Evolutionary conservation across 1,140 invertebrate genomes (phyloP), one percentile per base, ranked within the genome.

Genomic region (Drosophila equinoxialis): DNA sequence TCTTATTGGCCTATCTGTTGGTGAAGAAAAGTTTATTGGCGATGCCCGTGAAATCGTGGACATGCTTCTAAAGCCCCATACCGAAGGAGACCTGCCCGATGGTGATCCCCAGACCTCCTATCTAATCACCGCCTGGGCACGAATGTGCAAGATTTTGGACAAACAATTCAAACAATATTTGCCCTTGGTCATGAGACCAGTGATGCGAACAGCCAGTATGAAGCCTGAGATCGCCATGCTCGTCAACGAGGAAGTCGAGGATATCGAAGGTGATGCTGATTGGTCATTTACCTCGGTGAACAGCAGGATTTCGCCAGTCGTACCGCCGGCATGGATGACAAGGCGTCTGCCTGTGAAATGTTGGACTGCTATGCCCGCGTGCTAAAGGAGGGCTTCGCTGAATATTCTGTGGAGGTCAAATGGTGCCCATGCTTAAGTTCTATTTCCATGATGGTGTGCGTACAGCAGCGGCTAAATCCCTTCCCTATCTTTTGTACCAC

Each of bases 331-430:
- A 94, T 99, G 65, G 99, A 99, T 93, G 99, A 99, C 85, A 99
- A 99, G 92, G 98, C 98, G 0, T 99, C 98, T 1, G 99, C 99
- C 0, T 99, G 98, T 92, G 98, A 99, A 92, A 99, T 99, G 98
- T 93, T 99, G 7, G 98, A 99, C 7, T 99, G 98, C 92, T 99
- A 99, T 92, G 99, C 99, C 0, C 94, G 98, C 30, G 98, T 99
- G 93, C 93, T 99, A 20, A 99, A 99, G 92, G 98, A 99, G 87
- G 97, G 96, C 2, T 99, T 99, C 93, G 96, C 97, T 10, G 95
- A 96, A 76, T 99, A 99, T 90, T 96, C 97, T 1, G 98, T 99
- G 91, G 95, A 98, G 90, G 97, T 98, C 94, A 99, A 51, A 99
- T 98, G 96, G 96, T 99, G 37, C 98, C 98, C 0, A 96, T 99